These are phyloP conservation scores for Thereva nobilitata DNA, from an alignment of 2,888 invertebrate species.

Conservation along the genomic window DNA sequence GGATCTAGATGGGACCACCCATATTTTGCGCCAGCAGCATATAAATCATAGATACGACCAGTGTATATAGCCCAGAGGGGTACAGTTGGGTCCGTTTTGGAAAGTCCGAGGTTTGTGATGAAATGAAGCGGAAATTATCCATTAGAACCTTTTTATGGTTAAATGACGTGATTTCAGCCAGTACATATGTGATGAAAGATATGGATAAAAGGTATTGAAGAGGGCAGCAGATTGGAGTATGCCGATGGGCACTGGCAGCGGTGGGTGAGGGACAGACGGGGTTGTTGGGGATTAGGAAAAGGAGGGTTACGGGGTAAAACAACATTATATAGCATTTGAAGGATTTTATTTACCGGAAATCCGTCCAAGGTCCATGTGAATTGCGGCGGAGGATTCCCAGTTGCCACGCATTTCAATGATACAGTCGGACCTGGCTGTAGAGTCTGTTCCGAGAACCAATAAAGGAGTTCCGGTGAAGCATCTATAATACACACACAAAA, in stretches of 20 bases:
- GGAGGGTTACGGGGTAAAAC: too few relatives aligned
- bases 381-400: slow-evolving; percentile 90
- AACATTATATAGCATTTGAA: neutral
- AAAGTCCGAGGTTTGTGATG: slow-evolving; percentile 28
- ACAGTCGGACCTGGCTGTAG: slow-evolving; percentile 89
- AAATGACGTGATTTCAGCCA: slow-evolving; percentile 19
- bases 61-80: too few relatives aligned
- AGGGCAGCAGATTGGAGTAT: too few relatives aligned
- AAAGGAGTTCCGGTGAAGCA: slow-evolving; percentile 84
- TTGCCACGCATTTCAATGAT: slow-evolving; percentile 90
- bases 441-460: slow-evolving; percentile 91
- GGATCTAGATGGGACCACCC: slow-evolving; percentile 51
- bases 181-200: too few relatives aligned
- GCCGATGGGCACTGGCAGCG: too few relatives aligned
- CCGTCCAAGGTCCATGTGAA: slow-evolving; percentile 91
- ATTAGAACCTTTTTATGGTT: slow-evolving; percentile 40
- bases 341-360: slow-evolving; percentile 71
- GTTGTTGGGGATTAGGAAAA: neutral
- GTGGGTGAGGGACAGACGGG: neutral
- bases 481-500: slow-evolving; percentile 60
- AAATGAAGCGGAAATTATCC: slow-evolving; percentile 42
- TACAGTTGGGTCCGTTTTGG: neutral
- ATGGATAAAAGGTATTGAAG: too few relatives aligned
- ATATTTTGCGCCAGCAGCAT: too few relatives aligned
- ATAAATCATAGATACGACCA: too few relatives aligned